phyloP scores from a whole-genome alignment of 2,888 invertebrate species.

The Ochropacha duplaris region DNA sequence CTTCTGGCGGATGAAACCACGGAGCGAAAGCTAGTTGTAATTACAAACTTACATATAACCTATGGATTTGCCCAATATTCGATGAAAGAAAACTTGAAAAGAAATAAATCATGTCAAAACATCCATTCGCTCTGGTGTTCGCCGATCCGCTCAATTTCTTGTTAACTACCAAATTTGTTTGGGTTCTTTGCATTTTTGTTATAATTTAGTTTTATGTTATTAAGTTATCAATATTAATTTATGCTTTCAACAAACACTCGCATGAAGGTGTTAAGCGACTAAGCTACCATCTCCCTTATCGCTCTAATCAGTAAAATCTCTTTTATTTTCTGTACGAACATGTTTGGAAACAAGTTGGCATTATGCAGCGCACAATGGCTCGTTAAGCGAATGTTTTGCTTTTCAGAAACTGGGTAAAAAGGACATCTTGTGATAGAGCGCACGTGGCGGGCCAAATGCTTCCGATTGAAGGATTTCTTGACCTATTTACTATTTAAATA shows the following conservation, averaged over 20 bases:
- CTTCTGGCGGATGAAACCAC: no score
- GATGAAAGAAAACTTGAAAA: no score
- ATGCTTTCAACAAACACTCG: background rate
- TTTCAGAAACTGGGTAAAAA: slow-evolving; percentile 67
- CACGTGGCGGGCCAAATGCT: slow-evolving; percentile 50
- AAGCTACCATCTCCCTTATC: slow-evolving; percentile 31
- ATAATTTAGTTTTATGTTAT: no score
- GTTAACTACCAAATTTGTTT: no score
- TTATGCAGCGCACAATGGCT: slow-evolving; percentile 62
- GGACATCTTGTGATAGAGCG: slow-evolving; percentile 53
- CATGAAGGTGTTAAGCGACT: slow-evolving; percentile 6
- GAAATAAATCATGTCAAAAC: no score
- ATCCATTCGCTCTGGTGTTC: no score
- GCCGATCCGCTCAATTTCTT: no score
- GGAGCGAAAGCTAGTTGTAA: no score
- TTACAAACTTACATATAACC: no score
- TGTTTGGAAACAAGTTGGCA: slow-evolving; percentile 43
- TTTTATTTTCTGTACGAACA: slow-evolving; percentile 31
- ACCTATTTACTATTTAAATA: background rate
- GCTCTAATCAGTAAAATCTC: slow-evolving; percentile 37
- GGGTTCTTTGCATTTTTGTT: no score
- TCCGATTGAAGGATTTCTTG: slow-evolving; percentile 8
- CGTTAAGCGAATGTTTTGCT: slow-evolving; percentile 68
- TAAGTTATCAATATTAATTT: background rate
- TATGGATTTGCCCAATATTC: no score